phyloP scores from a whole-genome alignment of 2,888 invertebrate species.

The Lasius fuliginosus region DNA sequence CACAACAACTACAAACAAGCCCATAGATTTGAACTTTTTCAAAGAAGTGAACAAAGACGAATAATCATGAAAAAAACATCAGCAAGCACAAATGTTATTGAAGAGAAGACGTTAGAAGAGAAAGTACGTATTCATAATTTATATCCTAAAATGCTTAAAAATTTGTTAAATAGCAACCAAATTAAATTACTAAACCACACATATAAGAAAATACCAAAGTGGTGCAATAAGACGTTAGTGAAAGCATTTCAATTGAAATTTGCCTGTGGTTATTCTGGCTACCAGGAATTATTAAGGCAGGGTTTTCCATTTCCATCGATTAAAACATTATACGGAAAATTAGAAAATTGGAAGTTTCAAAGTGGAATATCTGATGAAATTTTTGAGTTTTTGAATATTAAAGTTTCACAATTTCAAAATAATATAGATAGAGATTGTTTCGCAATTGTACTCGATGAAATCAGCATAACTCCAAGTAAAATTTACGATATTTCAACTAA shows the following conservation, averaged over 20 bases:
- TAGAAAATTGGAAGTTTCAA: conserved; percentile 11
- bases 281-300: background rate
- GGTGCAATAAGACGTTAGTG: background rate
- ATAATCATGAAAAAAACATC: too few species aligned
- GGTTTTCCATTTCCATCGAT: background rate
- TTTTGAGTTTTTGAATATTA: background rate
- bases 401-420: background rate
- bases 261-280: background rate
- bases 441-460: background rate
- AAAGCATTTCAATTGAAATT: conserved; percentile 11
- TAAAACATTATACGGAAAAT: background rate
- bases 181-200: background rate
- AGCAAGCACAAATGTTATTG: too few species aligned
- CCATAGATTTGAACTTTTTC: too few species aligned
- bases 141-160: background rate
- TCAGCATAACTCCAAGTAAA: background rate
- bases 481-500: background rate
- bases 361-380: background rate
- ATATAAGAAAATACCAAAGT: background rate
- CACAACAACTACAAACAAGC: too few species aligned
- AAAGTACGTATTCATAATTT: too few species aligned
- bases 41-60: too few species aligned
- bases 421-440: background rate
- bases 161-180: background rate
- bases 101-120: too few species aligned